Evolutionary conservation across 2,113 vertebrate genomes (phyloP).

Genomic region (Lophochroa leadbeateri): DNA sequence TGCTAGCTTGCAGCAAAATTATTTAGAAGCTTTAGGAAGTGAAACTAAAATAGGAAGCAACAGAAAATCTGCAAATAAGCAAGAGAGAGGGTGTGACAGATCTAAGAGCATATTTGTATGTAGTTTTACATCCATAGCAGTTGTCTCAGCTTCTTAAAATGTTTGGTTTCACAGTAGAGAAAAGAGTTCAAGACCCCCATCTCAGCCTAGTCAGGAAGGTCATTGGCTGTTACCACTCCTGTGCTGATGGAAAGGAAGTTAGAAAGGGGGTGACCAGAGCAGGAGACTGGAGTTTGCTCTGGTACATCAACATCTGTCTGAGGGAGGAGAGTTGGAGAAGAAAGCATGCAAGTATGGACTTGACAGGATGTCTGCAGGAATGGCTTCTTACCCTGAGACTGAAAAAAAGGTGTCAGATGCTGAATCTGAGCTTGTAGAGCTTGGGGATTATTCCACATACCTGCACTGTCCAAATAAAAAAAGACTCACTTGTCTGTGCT

Average conservation of each 20-base stretch:
- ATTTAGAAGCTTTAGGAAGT: not conserved
- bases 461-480: too few relatives aligned
- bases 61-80: not conserved
- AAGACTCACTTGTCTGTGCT: too few relatives aligned
- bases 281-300: too few relatives aligned
- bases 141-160: not conserved
- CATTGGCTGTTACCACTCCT: not conserved
- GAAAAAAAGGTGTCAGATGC: too few relatives aligned
- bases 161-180: not conserved
- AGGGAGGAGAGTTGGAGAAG: too few relatives aligned
- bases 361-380: too few relatives aligned
- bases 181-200: not conserved
- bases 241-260: not conserved
- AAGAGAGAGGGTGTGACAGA: not conserved
- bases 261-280: not conserved
- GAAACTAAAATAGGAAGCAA: not conserved
- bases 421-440: too few relatives aligned
- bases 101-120: rapidly evolving
- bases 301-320: too few relatives aligned
- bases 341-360: too few relatives aligned
- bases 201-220: not conserved
- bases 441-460: too few relatives aligned
- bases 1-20: not conserved
- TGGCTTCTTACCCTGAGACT: too few relatives aligned
- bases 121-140: not conserved